Evolutionary conservation across 2,797 vertebrate species (phyloP).

Genomic region (Acrocephalus scirpaceus): DNA sequence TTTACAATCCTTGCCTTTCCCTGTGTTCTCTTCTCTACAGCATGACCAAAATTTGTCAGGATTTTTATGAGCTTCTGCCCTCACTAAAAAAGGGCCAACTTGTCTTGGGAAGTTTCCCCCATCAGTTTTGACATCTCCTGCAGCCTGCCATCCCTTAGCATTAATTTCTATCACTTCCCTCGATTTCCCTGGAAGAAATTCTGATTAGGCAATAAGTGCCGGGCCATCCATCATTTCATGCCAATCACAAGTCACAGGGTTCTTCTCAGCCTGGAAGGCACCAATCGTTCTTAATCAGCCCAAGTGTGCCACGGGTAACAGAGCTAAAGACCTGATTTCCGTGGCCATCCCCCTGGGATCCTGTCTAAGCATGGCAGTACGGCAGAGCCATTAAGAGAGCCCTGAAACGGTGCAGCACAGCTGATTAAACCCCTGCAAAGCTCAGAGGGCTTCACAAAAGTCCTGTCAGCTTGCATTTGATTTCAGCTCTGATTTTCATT

Average conservation of each 20-base stretch:
- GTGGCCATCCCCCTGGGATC: neutral
- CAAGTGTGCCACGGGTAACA: neutral
- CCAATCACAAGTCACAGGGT: neutral
- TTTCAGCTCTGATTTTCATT: constrained; percentile 34
- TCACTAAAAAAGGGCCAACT: neutral
- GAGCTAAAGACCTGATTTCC: neutral
- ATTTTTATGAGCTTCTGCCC: neutral
- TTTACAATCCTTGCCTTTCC: neutral
- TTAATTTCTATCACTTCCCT: neutral
- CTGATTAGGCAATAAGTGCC: neutral
- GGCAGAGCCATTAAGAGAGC: neutral
- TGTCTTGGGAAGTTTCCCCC: neutral
- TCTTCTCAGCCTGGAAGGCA: neutral
- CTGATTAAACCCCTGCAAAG: neutral
- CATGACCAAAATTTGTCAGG: neutral
- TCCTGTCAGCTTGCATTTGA: neutral
- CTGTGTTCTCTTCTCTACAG: neutral
- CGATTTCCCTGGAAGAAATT: neutral
- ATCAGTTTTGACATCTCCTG: neutral
- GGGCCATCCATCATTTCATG: neutral
- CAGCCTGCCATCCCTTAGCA: neutral
- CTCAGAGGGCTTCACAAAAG: neutral
- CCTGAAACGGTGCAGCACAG: neutral
- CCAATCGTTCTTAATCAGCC: neutral
- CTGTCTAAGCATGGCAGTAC: neutral